A percentile compares a stretch with the other conserved stretches of the same genome.
These are phyloP conservation scores for Lophochroa leadbeateri DNA, from an alignment of 2,113 vertebrate species.

Conservation along the genomic window DNA sequence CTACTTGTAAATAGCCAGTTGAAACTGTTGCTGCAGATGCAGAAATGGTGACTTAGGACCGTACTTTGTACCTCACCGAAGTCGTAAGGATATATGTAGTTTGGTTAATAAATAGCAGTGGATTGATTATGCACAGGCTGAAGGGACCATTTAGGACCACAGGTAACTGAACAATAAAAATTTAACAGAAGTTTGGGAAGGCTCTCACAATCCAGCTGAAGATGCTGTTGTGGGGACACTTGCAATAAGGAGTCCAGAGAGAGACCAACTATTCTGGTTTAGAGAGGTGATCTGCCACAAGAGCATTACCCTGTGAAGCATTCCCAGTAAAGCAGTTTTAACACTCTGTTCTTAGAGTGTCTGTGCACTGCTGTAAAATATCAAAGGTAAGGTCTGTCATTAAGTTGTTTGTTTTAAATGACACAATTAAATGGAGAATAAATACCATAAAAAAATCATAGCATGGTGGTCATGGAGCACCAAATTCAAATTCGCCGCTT, in stretches of 20 bases:
- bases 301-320: background rate
- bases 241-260: background rate
- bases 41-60: background rate
- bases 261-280: background rate
- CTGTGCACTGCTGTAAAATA: background rate
- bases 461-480: background rate
- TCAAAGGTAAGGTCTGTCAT: background rate
- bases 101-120: background rate
- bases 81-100: fast-evolving
- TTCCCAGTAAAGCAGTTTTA: background rate
- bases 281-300: background rate
- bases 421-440: background rate
- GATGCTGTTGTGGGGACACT: background rate
- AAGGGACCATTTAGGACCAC: background rate
- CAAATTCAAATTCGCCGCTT: background rate
- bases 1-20: background rate
- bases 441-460: background rate
- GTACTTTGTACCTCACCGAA: background rate
- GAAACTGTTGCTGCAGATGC: background rate
- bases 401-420: background rate
- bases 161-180: background rate
- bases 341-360: fast-evolving
- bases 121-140: background rate
- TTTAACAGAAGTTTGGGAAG: background rate
- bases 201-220: background rate